phyloP scores from a whole-genome alignment of 2,113 vertebrate genomes.

The Brachypteracias leptosomus region DNA sequence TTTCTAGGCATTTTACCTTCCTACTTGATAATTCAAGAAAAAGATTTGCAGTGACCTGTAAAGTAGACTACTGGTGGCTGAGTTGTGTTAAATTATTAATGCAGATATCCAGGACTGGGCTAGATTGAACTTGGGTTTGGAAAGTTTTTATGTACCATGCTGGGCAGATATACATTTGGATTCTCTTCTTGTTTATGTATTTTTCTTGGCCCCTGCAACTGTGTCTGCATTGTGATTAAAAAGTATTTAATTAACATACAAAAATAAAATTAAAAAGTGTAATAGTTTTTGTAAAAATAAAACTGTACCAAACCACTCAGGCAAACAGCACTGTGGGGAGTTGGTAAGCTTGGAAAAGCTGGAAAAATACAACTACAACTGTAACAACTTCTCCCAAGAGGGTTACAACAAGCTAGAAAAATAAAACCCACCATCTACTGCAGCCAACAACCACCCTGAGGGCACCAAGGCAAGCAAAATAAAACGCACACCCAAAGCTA shows the following conservation, averaged over 20 bases:
- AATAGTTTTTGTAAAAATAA: slow-evolving; percentile 66
- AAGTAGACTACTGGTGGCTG: not conserved
- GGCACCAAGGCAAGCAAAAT: slow-evolving; percentile 13
- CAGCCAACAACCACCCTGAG: slow-evolving; percentile 4
- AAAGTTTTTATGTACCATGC: slow-evolving; percentile 29
- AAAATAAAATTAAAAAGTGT: slow-evolving; percentile 72
- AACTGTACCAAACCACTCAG: slow-evolving; percentile 63
- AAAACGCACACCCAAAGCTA: not conserved
- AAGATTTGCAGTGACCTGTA: not conserved
- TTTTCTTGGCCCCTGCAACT: slow-evolving; percentile 56
- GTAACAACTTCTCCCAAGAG: slow-evolving; percentile 16
- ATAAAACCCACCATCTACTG: slow-evolving; percentile 12
- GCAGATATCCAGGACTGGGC: not conserved
- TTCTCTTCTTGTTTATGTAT: slow-evolving; percentile 68
- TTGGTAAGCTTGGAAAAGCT: slow-evolving; percentile 42
- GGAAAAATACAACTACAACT: slow-evolving; percentile 49
- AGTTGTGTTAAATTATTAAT: not conserved
- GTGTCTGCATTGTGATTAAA: slow-evolving; percentile 36
- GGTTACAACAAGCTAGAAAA: slow-evolving; percentile 46
- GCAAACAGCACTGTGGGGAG: slow-evolving; percentile 33
- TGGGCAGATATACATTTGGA: slow-evolving; percentile 62
- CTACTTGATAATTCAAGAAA: not conserved
- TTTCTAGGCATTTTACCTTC: not conserved
- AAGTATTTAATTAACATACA: slow-evolving; percentile 72
- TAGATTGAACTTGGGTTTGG: not conserved